Evolutionary conservation across 2,113 vertebrate species (phyloP).

Genomic region (Psophia crepitans): DNA sequence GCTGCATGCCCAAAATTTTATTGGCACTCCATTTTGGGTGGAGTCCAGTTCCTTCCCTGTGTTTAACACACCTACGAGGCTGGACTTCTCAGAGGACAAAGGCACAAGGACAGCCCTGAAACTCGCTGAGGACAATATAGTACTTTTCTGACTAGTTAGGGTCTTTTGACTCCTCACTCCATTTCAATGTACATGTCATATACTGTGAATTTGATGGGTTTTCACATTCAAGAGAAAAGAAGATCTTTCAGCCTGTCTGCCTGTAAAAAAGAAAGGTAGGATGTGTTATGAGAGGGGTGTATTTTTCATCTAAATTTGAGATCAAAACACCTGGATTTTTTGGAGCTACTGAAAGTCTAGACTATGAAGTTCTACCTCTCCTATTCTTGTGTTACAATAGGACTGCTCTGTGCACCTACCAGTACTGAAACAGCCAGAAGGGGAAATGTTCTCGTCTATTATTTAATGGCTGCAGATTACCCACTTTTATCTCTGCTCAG

Average conservation of each 20-base stretch:
- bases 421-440: background rate
- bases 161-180: background rate
- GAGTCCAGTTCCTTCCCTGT: background rate
- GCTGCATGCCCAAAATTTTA: background rate
- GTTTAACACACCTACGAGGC: background rate
- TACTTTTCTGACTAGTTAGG: background rate
- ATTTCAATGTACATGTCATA: background rate
- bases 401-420: background rate
- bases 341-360: background rate
- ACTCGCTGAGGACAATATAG: background rate
- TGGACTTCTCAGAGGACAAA: background rate
- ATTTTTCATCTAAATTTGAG: background rate
- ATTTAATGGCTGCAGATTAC: constrained; percentile 25
- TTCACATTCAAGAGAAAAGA: background rate
- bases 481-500: background rate
- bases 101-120: background rate
- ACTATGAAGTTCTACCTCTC: background rate
- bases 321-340: background rate
- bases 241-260: background rate
- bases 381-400: background rate
- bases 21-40: background rate
- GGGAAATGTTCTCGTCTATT: background rate
- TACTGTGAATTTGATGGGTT: background rate
- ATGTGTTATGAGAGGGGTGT: background rate
- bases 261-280: background rate